Conservation (phyloP, 2,797 vertebrate species). For the Prunella strophiata region DNA sequence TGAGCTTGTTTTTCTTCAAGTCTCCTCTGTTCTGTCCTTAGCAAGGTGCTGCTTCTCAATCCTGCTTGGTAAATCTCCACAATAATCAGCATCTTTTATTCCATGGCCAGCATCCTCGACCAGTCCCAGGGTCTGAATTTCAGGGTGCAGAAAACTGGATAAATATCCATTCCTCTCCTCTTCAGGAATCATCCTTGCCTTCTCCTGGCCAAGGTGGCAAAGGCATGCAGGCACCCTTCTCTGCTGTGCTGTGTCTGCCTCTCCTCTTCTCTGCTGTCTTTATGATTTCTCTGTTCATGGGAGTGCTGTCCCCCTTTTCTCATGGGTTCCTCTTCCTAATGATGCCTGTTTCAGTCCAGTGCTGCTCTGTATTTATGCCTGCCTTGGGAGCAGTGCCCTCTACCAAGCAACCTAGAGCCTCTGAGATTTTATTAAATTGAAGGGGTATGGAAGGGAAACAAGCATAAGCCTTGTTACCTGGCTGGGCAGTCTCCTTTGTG, state of each 20-base stretch:
- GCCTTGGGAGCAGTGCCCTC: neutral
- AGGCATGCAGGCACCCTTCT: neutral
- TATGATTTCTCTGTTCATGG: neutral
- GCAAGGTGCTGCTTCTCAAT: accelerated
- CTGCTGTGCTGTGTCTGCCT: accelerated
- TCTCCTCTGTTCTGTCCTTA: neutral
- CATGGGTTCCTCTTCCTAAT: neutral
- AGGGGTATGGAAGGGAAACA: neutral
- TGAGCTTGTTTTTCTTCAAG: neutral
- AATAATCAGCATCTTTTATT: neutral
- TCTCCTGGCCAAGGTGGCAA: neutral
- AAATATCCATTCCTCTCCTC: neutral
- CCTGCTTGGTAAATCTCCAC: neutral
- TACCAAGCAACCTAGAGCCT: neutral
- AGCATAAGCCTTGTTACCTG: accelerated
- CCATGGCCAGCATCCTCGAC: accelerated
- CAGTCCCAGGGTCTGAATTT: neutral
- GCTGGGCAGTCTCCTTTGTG: neutral
- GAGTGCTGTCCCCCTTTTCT: neutral
- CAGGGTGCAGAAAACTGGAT: neutral
- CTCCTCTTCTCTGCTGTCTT: neutral
- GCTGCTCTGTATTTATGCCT: neutral
- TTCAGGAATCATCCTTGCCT: neutral
- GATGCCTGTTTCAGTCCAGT: neutral
- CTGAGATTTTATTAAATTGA: neutral